Evolutionary conservation across 1,140 invertebrate genomes (phyloP), one percentile per base, ranked within the genome.

Genomic region (Physella acuta): DNA sequence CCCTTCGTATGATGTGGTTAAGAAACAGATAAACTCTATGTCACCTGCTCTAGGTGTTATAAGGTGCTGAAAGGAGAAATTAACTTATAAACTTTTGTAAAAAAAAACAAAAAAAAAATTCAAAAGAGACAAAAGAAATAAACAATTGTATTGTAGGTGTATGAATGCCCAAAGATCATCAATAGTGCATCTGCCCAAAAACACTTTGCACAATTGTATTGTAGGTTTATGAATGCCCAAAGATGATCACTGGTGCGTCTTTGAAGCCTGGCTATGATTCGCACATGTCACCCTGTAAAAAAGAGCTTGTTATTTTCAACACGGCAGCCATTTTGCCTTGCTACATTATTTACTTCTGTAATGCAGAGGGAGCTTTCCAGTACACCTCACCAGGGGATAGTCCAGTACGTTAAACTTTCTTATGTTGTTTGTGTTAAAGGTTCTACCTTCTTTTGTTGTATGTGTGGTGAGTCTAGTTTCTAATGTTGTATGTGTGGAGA

Each of bases 231-330:
- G 39, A 79, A 14, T 81, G 80, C 67, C 77, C 72, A 11, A 77
- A 73, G 30, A 53, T 79, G 0, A 80, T 80, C 36, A 73, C 76
- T 64, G 78, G 78, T 31, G 65, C 74, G 11, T 34, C 70, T 17
- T 64, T 78, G n/a, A 51, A 63, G 26, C 71, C 66, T n/a, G 79
- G 78, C 2, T 71, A 70, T 61, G 80, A 81, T 51, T 81, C 80
- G 0, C 80, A 81, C 65, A 78, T 71, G 28, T 81, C 80, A 44
- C 80, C 80, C 11, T 73, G 74, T 56, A 77, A 77, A 33, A 79
- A 77, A 62, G 80, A 81, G 63, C 36, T 81, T 1, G 76, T 81
- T 34, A 77, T 81, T n/a, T 81, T 81, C 69, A 76, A 79, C 65
- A 69, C 71, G 24, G 68, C 76, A 63, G 75, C 78, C 60, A 81